These are phyloP conservation scores for Porites evermanni DNA, from an alignment of 92 coral and sea anemone genomes.

Conservation along the genomic window DNA sequence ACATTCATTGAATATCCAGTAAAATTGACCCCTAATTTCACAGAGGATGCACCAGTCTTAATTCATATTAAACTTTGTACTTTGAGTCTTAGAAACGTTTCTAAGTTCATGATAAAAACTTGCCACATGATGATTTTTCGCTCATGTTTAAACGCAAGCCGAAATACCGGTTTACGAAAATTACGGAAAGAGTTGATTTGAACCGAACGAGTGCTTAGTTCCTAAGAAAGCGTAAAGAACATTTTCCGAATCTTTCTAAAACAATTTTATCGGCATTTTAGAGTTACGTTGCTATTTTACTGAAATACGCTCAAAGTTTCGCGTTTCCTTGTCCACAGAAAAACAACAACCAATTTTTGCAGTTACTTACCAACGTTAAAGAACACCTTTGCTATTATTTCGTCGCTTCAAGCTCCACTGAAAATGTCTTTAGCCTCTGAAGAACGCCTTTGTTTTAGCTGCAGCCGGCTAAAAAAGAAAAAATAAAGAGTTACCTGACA, in stretches of 20 bases:
- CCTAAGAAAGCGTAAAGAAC: background rate
- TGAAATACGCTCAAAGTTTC: background rate
- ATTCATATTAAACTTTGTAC: background rate
- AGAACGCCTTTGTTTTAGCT: background rate
- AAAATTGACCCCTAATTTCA: background rate
- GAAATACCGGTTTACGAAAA: conserved; percentile 19
- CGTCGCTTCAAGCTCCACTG: background rate
- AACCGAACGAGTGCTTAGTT: background rate
- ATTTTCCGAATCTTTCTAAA: conserved; percentile 4
- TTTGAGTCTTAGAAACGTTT: background rate
- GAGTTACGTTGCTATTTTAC: background rate
- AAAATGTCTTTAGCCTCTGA: background rate
- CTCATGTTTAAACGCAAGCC: background rate
- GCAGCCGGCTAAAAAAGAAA: background rate
- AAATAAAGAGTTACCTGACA: background rate
- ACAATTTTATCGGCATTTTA: background rate
- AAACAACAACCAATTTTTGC: background rate
- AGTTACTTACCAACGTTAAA: background rate
- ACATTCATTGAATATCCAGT: conserved; percentile 4
- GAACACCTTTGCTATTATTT: background rate
- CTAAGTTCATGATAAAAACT: background rate
- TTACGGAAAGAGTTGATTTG: conserved; percentile 4
- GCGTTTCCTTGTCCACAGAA: no score
- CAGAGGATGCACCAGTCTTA: background rate
- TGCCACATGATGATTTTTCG: conserved; percentile 11